Base-by-base conservation (phyloP, 2,888 invertebrate genomes). In the Acanthopleura granulata region DNA sequence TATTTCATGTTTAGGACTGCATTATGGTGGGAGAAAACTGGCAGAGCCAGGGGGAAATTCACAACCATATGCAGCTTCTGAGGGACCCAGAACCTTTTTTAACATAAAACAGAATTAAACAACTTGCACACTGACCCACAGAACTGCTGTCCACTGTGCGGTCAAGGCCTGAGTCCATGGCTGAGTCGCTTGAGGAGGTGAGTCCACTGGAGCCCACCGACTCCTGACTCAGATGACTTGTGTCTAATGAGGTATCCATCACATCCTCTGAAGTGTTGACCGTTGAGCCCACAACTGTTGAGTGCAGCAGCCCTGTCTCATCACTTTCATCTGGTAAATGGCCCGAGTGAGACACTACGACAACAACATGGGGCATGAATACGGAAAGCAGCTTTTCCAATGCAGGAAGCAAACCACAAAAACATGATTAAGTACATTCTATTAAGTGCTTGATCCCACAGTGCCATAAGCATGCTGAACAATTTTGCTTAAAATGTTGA, bases 101-200 rank as follows among this genome's bases (percentile, higher is more conserved):
- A 9, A 40, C 40, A 40, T 40, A 40, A 40, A 40, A 40, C 18
- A 9, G 57, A n/a, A 57, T 4, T 57, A 22, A 57, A n/a, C 12
- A n/a, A 57, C 3, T 57, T 3, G 57, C 3, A n/a, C 18, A n/a
- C 57, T 57, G 18, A 66, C 66, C 66, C 15, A 66, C 29, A 66
- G 66, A 57, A 9, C 40, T n/a, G 66, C 66, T 66, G 66, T 66
- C 66, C 16, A 66, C 66, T 22, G 66, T 66, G 29, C 66, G 66
- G 14, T 66, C 66, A 16, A 66, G 66, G 1, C 66, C 66, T 22
- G 57, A 57, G 57, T 57, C 57, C 57, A 57, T 57, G 57, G 57
- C 57, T 16, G 66, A 66, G 66, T 66, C 66, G 25, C 66, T 66
- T 3, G 66, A 66, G 3, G 66, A 66, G 3, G 66, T 66, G 25